A percentile compares a stretch with the other conserved stretches of the same genome.
Evolutionary conservation across 2,888 invertebrate species (phyloP).

Genomic region (Heliconius aoede): DNA sequence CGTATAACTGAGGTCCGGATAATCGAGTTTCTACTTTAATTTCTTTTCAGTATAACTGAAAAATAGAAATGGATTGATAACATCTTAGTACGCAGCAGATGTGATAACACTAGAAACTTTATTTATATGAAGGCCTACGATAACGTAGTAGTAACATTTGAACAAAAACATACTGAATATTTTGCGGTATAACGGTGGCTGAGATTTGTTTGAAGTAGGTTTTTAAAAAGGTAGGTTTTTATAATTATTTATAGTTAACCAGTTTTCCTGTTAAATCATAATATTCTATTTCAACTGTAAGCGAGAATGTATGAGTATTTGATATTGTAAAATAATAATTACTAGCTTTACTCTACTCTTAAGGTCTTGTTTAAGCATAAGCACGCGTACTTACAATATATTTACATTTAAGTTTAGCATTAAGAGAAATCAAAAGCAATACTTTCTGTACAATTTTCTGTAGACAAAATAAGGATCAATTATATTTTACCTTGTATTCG

Average conservation of each 20-base stretch:
- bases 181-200: background rate
- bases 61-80: background rate
- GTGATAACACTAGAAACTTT: background rate
- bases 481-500: conserved; percentile 31
- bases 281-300: background rate
- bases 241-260: background rate
- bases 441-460: conserved; percentile 46
- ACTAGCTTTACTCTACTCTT: background rate
- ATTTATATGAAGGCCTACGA: conserved; percentile 1
- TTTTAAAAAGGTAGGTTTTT: too few species aligned
- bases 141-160: background rate
- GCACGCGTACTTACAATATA: conserved; percentile 14
- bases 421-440: conserved; percentile 47
- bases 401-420: conserved; percentile 22
- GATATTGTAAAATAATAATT: background rate
- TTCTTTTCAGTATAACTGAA: conserved; percentile 22
- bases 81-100: conserved; percentile 1
- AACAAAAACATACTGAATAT: background rate
- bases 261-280: background rate
- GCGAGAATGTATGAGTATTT: background rate
- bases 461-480: conserved; percentile 35
- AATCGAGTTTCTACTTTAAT: too few species aligned
- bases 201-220: background rate
- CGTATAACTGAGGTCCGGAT: too few species aligned
- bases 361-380: conserved; percentile 8